Evolutionary conservation across 2,797 vertebrate species (phyloP).

Genomic region (Margarornis squamiger): DNA sequence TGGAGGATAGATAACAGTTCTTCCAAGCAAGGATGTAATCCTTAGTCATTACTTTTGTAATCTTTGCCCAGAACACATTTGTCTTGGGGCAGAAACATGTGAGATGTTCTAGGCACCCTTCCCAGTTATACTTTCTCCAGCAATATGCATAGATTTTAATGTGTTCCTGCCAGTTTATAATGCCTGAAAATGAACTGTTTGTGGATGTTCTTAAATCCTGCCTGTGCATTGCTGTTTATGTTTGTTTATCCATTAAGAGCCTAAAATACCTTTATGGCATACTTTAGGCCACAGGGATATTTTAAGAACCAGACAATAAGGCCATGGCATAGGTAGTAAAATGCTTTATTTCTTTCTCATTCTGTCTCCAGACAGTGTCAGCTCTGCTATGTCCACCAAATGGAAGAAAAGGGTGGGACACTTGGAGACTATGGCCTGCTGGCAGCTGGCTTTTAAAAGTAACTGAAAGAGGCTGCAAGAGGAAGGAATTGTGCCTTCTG

Average conservation of each 20-base stretch:
- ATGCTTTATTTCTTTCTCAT: constrained; percentile 16
- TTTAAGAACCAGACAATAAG: neutral
- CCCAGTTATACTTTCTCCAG: constrained; percentile 42
- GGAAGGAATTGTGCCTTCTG: neutral
- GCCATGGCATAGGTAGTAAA: constrained; percentile 11
- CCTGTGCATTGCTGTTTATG: constrained; percentile 8
- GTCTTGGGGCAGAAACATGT: constrained; percentile 44
- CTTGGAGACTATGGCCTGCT: neutral
- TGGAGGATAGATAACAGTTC: neutral
- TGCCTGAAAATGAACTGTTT: constrained; percentile 36
- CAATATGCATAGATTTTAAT: constrained; percentile 37
- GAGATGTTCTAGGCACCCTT: constrained; percentile 55
- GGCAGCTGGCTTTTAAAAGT: neutral
- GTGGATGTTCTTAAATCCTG: constrained; percentile 40
- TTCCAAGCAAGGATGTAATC: neutral
- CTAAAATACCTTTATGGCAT: constrained; percentile 5
- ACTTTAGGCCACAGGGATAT: constrained; percentile 21
- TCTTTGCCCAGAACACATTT: constrained; percentile 54
- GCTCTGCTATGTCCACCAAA: neutral
- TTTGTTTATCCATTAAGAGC: constrained; percentile 35
- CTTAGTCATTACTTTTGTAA: constrained; percentile 29
- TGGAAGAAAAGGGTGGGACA: neutral
- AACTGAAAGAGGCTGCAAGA: neutral
- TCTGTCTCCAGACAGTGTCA: neutral
- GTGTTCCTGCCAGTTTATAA: constrained; percentile 19